Percentiles rank a stretch among this genome's conserved stretches.
Conservation (phyloP, 2,888 invertebrate genomes). For the Tryphoninae sp. region DNA sequence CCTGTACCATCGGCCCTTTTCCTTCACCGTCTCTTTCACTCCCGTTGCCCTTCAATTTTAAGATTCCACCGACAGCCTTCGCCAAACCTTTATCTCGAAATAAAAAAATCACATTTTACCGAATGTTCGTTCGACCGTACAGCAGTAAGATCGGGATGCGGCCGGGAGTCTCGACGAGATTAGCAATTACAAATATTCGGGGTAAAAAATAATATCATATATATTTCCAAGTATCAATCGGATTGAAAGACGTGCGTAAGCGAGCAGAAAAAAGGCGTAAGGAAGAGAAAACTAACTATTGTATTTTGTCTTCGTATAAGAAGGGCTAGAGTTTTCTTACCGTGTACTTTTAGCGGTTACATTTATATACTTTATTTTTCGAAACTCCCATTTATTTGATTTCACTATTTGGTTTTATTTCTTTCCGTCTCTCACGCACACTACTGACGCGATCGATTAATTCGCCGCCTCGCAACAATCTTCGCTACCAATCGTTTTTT, state of each 20-base stretch:
- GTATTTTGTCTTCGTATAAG: slow-evolving; percentile 41
- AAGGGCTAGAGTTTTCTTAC: slow-evolving; percentile 19
- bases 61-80: slow-evolving; percentile 35
- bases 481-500: slow-evolving; percentile 5
- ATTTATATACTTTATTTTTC: slow-evolving; percentile 13
- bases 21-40: slow-evolving; percentile 61
- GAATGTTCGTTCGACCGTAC: background rate
- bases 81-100: slow-evolving; percentile 13
- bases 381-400: slow-evolving; percentile 15
- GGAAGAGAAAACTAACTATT: slow-evolving; percentile 63
- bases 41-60: slow-evolving; percentile 57
- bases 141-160: too few relatives aligned
- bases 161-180: too few relatives aligned
- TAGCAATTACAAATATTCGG: too few relatives aligned
- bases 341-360: slow-evolving; percentile 6
- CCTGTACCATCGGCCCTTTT: slow-evolving; percentile 66
- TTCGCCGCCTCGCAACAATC: slow-evolving; percentile 14
- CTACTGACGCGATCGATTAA: slow-evolving; percentile 27
- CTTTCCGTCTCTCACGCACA: background rate
- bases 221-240: slow-evolving; percentile 30
- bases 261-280: background rate
- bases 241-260: background rate
- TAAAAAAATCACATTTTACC: slow-evolving; percentile 46
- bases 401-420: slow-evolving; percentile 3
- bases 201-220: background rate